Evolutionary conservation across 92 coral and sea anemone species (phyloP), one percentile per base, ranked within the genome.

Genomic region (Porites cylindrica): DNA sequence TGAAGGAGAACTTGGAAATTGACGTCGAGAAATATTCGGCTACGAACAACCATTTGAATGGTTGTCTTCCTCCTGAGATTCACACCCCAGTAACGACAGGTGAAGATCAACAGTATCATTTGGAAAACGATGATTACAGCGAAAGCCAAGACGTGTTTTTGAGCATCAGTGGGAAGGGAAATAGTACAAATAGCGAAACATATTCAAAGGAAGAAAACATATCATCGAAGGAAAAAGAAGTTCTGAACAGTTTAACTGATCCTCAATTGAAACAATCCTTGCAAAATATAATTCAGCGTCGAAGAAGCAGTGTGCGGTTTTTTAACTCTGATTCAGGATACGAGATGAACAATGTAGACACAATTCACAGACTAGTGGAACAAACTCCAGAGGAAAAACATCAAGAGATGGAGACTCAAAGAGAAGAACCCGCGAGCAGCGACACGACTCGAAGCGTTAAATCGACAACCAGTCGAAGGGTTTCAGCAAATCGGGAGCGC

Each of bases 211-310:
- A 71, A 1, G 72, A 70, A 47, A 56, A 85, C 3, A 88, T 87
- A 58, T 82, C 86, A 2, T 65, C 66, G 43, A 71, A 86, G n/a
- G 96, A 93, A 52, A 84, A 83, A 60, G 81, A 95, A 24, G 92
- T 95, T 58, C 54, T 95, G 43, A 80, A 75, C 43, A 82, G 70
- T 20, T 53, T 95, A 32, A 85, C 94, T 1, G 96, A 95, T 76
- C 90, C 86, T 5, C 83, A 82, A 53, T 72, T 95, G 47, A 95
- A 86, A 67, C 85, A 84, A 26, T 95, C 98, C 23, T 60, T 95
- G 83, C 90, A 89, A 91, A 95, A 91, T 69, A 95, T 95, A 51
- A 82, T 95, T 3, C 81, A 76, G 79, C 77, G 88, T n/a, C 88
- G 96, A 6, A 77, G 82, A 82, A 94, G 84, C 56, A 88, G 87